Evolutionary conservation across 2,888 invertebrate species (phyloP), one percentile per base, ranked within the genome.

Genomic region (Urechis unicinctus): DNA sequence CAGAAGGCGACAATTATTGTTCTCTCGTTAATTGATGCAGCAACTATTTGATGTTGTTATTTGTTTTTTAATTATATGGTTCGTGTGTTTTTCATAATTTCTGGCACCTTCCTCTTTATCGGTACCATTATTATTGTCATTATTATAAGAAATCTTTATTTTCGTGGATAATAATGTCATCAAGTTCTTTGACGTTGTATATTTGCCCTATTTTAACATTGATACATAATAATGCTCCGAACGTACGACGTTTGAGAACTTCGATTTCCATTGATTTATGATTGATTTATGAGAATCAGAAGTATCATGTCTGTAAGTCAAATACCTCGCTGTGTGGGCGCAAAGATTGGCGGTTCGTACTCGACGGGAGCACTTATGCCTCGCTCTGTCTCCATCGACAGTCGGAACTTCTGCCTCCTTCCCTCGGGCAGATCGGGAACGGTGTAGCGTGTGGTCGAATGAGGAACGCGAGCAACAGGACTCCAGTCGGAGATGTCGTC

Each of bases 341-440:
- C 46, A 52, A 55, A 56, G 9, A 56, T 50, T 2, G 63, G 60
- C 17, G 54, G 29, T 25, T 63, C 60, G 28, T 60, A 63, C 42
- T 63, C 63, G 25, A 56, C 36, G 5, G 63, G 60, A 22, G 31
- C 48, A n/a, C 50, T 50, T 5, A 22, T 57, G 6, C 62, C 63
- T 29, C 57, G 57, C 21, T 41, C 25, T 13, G 60, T 96, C 78
- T 96, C 95, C 1, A 64, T 62, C 43, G 68, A 72, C 42, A 77
- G 68, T 53, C 75, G 61, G 68, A 75, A 75, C 60, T 65, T 66
- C 60, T 73, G 70, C 47, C 64, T 57, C 30, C 68, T 65, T 42
- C 68, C 70, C 50, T 70, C 69, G 29, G 88, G 85, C 21, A 97
- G 82, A 52, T 67, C 67, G 17, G 65, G 64, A 6, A 69, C 67